Evolutionary conservation across 1,140 invertebrate genomes (phyloP), one percentile per base, ranked within the genome.

Genomic region (Panagrolaimus sp.): DNA sequence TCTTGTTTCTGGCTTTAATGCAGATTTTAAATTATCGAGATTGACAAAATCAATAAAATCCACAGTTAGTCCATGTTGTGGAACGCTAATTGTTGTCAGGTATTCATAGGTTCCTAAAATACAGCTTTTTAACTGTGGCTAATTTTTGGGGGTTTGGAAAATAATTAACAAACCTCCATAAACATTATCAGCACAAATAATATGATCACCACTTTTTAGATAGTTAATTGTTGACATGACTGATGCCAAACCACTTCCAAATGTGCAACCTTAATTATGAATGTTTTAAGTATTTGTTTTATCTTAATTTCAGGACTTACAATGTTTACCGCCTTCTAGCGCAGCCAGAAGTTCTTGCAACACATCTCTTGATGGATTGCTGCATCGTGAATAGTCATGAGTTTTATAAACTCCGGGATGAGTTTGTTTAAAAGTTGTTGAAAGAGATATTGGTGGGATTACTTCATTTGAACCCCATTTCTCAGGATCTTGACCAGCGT

Each of bases 381-480:
- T 31, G 89, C 89, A 91, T 94, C 79, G 70, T 85, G 68, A 66
- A 25, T 75, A 75, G 20, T 73, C 74, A 23, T 74, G 66, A n/a
- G 91, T 91, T 63, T 86, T 87, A 73, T 90, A 88, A 82, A 92
- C 84, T 23, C 87, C 91, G 11, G 94, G 93, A 31, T 85, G 89
- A 75, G 88, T 87, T 84, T 98, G 95, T 81, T 92, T 91, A 83
- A 92, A 99, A 62, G 95, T 98, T 11, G 96, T 93, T 0, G 93
- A 89, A 78, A 91, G 86, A 5, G 91, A 90, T 74, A 98, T 90
- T 1, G 92, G 92, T n/a, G 93, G 89, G 42, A 98, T 89, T 11
- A 98, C 90, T 62, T 90, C 13, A 5, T 25, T 20, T 2, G 13
- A n/a, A 11, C n/a, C 20, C 51, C 51, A 57, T 20, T 27, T 20